Base-by-base conservation (phyloP, 2,888 invertebrate species). In the Sipha maydis region DNA sequence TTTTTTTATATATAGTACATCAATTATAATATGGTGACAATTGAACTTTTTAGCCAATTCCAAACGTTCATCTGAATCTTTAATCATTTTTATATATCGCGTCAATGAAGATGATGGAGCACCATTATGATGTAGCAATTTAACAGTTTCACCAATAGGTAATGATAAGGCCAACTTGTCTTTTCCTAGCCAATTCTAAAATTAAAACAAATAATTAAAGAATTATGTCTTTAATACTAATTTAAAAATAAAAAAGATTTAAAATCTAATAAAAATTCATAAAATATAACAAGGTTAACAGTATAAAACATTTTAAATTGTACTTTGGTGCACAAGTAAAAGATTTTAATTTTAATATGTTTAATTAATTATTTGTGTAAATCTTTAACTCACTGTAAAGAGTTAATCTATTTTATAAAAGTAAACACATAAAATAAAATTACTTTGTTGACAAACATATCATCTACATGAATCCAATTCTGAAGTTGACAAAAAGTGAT, bases 21-120 rank as follows among this genome's bases (percentile, higher is more conserved):
- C 95, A 90, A 95, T 94, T 1, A 95, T 94, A 89, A 94, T 94
- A 85, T 93, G 93, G 91, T 95, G 94, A 90, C 95, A 95, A 92
- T 94, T 93, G 89, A 95, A 93, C 90, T 93, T 94, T 89, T 93
- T 94, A 0, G 95, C 95, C 3, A 95, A 91, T 38, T 93, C 91
- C 82, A 95, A 90, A 85, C 94, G 92, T 88, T 93, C 94, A 17
- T 95, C 95, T 0, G 92, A 90, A 79, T 92, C 92, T 21, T 94
- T 93, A 0, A 94, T 92, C 48, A 93, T 93, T 90, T 93, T 93
- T 48, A 95, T 91, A 91, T 94, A 94, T 0, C 93, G 93, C 11
- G 93, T 93, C 67, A 95, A 91, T 77, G 94, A 90, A 21, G 91
- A 90, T 0, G 91, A 89, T 0, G 93, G 92, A 11, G 93, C 93